A percentile compares a stretch with the other conserved stretches of the same genome.
These are phyloP conservation scores for Strix uralensis DNA, from an alignment of 2,113 vertebrate genomes.

Conservation along the genomic window DNA sequence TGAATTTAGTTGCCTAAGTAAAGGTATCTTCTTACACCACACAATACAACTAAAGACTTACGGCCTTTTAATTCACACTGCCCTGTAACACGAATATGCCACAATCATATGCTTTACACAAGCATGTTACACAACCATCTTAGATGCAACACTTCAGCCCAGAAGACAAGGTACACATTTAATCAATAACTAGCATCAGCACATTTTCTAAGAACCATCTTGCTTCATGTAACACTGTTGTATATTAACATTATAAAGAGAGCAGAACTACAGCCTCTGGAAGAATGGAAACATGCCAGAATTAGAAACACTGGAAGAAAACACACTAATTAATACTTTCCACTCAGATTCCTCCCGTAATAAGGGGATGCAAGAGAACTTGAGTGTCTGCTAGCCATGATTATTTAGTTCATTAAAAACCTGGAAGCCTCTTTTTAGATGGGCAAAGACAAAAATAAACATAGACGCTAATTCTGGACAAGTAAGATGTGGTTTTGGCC, in stretches of 20 bases:
- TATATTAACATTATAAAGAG: background rate
- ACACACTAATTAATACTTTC: background rate
- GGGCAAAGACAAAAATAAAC: background rate
- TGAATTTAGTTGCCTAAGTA: background rate
- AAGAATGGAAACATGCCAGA: background rate
- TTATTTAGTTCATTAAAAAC: background rate
- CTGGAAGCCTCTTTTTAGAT: background rate
- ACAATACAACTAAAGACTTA: background rate
- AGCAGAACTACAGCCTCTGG: background rate
- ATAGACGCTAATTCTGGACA: background rate
- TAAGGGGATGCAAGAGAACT: background rate
- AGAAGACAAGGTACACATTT: constrained; percentile 18
- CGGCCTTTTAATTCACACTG: background rate
- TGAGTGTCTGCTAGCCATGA: background rate
- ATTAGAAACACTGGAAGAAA: background rate
- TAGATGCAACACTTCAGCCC: background rate
- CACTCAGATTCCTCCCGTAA: background rate
- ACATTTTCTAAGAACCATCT: background rate
- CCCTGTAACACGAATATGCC: background rate
- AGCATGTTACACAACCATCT: background rate
- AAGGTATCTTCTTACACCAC: background rate
- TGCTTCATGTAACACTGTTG: background rate
- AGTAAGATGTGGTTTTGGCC: background rate
- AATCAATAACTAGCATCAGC: constrained; percentile 39
- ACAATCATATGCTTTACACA: background rate